Evolutionary conservation across 1,140 invertebrate species (phyloP).

Genomic region (Zaprionus kolodkinae): DNA sequence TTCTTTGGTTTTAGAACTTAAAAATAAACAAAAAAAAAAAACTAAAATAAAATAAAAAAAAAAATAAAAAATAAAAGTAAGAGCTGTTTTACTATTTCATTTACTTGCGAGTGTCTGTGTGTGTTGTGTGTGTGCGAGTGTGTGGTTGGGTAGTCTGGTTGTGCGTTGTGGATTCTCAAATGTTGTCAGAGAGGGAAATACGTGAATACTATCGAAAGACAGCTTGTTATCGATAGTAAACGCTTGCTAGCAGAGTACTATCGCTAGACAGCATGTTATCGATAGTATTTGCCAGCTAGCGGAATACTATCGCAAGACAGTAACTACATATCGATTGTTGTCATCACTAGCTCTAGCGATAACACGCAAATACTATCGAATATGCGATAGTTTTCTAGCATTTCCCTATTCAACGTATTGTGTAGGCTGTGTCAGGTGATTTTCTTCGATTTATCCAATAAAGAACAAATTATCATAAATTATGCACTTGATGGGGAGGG

Average conservation of each 20-base stretch:
- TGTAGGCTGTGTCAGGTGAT: conserved; percentile 1
- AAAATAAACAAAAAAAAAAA: conserved; percentile 64
- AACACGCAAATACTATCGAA: background rate
- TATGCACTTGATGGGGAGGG: background rate
- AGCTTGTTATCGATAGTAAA: too few species aligned
- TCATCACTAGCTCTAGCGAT: too few species aligned
- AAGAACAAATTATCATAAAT: conserved; percentile 19
- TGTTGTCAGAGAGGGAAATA: background rate
- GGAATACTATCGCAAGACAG: background rate
- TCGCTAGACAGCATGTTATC: background rate
- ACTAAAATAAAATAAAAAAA: conserved; percentile 19
- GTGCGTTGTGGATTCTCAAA: background rate
- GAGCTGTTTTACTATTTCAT: conserved; percentile 17
- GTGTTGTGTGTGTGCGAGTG: conserved; percentile 12
- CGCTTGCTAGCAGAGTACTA: background rate
- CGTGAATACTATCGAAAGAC: background rate
- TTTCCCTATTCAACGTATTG: background rate
- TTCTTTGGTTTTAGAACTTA: conserved; percentile 81
- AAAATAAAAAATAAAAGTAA: conserved; percentile 22
- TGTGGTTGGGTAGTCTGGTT: background rate
- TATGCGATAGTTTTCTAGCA: background rate
- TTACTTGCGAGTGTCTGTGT: conserved; percentile 14
- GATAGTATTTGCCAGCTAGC: background rate
- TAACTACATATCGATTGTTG: background rate
- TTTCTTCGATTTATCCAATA: conserved; percentile 9